Evolutionary conservation across 2,113 vertebrate species (phyloP), one percentile per base, ranked within the genome.

Genomic region (Spheniscus mendiculus): DNA sequence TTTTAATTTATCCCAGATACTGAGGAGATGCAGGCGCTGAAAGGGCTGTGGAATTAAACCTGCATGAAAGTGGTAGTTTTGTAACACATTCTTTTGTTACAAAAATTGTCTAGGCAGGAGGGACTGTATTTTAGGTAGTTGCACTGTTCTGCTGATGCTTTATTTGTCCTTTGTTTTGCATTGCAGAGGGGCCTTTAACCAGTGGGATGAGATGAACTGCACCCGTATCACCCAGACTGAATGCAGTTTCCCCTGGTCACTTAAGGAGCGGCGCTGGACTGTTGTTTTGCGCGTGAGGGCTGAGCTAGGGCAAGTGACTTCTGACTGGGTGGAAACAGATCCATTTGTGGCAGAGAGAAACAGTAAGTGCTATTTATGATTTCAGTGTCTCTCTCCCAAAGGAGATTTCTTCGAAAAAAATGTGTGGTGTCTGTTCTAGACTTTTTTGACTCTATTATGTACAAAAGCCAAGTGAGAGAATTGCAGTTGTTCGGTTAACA

Each of bases 281-380:
- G 0, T 98, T 10, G 2, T n/a, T 22, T 23, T 98, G 45, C 97
- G 97, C 0, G 93, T 98, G 12, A 93, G 97, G 20, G 98, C 98
- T 2, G 87, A 98, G 89, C 90, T 89, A 32, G 97, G 91, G 5
- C 19, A 25, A 0, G 55, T 16, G 3, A 10, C n/a, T 26, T 98
- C 98, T 25, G 21, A 78, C n/a, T 98, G 98, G 98, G 91, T 47
- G 4, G 6, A 72, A 74, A 47, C 78, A 1, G 7, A 17, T 15
- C 38, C 29, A 4, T 98, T 97, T 63, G 76, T 87, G 74, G 91
- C 90, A 3, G 36, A 50, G 36, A 30, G 6, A 3, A 38, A 98
- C 49, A 97, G 98, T 98, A 86, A 91, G 97, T 93, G 66, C 26
- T 20, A 12, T 25, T 86, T 23, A 30, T 73, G 26, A 47, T 90